A percentile compares a stretch with the other conserved stretches of the same genome.
phyloP scores from a whole-genome alignment of 2,113 vertebrate genomes.

The Dicaeum eximium region DNA sequence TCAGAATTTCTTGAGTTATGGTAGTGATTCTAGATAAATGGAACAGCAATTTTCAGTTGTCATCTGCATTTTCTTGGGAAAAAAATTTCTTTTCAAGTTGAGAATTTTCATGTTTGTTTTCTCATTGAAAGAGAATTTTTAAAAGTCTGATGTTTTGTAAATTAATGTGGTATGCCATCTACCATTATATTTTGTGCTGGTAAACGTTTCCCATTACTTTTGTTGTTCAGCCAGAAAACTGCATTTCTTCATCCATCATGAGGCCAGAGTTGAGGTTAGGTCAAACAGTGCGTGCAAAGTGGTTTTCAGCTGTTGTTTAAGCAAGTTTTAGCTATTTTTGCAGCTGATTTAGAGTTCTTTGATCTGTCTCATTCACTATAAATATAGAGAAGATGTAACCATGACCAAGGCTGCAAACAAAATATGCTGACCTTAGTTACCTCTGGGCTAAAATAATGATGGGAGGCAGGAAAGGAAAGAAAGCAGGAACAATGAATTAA shows the following conservation, averaged over 20 bases:
- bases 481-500: background rate
- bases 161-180: background rate
- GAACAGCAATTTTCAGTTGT: background rate
- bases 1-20: background rate
- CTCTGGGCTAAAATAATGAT: slow-evolving; percentile 23
- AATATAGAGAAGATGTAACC: slow-evolving; percentile 32
- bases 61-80: background rate
- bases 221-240: slow-evolving; percentile 21
- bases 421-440: slow-evolving; percentile 29
- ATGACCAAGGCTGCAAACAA: slow-evolving; percentile 14
- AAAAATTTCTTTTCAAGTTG: background rate
- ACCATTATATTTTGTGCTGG: background rate
- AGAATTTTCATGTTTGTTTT: background rate
- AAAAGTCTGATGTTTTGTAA: background rate
- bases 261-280: slow-evolving; percentile 42
- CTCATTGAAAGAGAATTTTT: background rate
- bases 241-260: slow-evolving; percentile 21
- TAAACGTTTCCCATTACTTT: background rate
- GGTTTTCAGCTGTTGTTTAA: slow-evolving; percentile 41
- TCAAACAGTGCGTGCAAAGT: slow-evolving; percentile 27
- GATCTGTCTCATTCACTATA: slow-evolving; percentile 32
- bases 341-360: slow-evolving; percentile 45
- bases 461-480: background rate
- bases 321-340: slow-evolving; percentile 43
- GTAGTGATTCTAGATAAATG: background rate